These are phyloP conservation scores for Apodemus agrarius DNA, from an alignment of 2,797 vertebrate species.

Conservation along the genomic window DNA sequence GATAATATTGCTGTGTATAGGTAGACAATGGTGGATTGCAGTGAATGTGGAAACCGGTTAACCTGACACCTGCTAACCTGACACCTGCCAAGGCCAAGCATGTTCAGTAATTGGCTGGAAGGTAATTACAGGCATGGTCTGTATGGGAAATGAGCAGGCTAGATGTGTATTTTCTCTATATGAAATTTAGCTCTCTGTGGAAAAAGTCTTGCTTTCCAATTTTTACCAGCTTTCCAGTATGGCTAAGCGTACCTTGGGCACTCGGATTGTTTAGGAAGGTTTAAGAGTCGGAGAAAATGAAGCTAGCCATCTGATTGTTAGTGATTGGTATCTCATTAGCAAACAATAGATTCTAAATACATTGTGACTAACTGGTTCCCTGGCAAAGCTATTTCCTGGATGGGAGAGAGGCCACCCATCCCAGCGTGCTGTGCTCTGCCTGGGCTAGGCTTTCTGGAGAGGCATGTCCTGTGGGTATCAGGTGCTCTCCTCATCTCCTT, in stretches of 20 bases:
- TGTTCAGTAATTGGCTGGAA: background rate
- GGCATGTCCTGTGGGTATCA: accelerated
- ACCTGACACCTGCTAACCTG: background rate
- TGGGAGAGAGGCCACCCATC: background rate
- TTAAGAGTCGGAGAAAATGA: background rate
- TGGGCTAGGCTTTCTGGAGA: background rate
- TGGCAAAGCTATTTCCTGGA: background rate
- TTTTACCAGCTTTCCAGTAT: background rate
- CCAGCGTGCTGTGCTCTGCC: background rate
- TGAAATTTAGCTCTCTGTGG: background rate
- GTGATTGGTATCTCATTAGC: background rate
- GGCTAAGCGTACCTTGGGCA: background rate
- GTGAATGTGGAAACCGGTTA: background rate
- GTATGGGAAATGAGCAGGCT: background rate
- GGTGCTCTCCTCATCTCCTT: background rate
- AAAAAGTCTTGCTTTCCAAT: background rate
- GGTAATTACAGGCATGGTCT: background rate
- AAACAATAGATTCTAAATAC: background rate
- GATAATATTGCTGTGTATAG: background rate
- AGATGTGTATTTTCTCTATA: background rate
- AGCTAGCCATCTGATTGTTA: background rate
- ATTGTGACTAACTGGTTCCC: background rate
- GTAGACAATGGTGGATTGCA: background rate
- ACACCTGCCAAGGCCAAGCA: background rate
- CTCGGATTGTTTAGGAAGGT: background rate